These are phyloP conservation scores for Callosobruchus maculatus DNA, from an alignment of 2,888 invertebrate genomes.

Conservation along the genomic window DNA sequence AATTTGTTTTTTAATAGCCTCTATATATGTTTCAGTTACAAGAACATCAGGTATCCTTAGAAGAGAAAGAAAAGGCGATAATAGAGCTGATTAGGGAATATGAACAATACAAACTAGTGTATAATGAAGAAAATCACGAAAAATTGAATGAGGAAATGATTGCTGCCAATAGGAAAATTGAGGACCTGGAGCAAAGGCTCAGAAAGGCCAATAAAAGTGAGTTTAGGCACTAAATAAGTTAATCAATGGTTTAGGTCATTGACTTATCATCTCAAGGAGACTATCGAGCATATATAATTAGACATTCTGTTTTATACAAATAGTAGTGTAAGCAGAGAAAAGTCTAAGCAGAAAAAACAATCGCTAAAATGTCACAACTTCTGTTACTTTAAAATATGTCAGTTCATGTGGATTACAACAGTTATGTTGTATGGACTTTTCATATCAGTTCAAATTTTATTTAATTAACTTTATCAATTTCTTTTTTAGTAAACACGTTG, in stretches of 20 bases:
- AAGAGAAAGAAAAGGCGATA: slow-evolving; percentile 32
- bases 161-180: slow-evolving; percentile 29
- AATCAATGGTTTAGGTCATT: too few relatives aligned
- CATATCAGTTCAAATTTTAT: too few relatives aligned
- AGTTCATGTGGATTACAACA: too few relatives aligned
- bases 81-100: slow-evolving; percentile 36
- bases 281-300: too few relatives aligned
- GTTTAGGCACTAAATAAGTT: too few relatives aligned
- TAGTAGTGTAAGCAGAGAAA: too few relatives aligned
- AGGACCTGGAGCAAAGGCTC: slow-evolving; percentile 39
- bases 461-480: slow-evolving; percentile 5
- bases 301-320: too few relatives aligned
- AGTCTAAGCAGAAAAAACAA: too few relatives aligned
- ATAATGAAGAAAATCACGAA: slow-evolving; percentile 34
- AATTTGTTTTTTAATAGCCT: too few relatives aligned
- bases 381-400: too few relatives aligned
- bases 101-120: slow-evolving; percentile 34
- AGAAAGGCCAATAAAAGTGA: slow-evolving; percentile 42
- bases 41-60: slow-evolving; percentile 16
- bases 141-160: slow-evolving; percentile 34
- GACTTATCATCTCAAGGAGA: not conserved
- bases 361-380: too few relatives aligned
- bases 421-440: too few relatives aligned
- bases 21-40: slow-evolving; percentile 17
- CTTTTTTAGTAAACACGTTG: slow-evolving; percentile 37